phyloP scores from a whole-genome alignment of 2,888 invertebrate species.

The Dicroscelio sp. region DNA sequence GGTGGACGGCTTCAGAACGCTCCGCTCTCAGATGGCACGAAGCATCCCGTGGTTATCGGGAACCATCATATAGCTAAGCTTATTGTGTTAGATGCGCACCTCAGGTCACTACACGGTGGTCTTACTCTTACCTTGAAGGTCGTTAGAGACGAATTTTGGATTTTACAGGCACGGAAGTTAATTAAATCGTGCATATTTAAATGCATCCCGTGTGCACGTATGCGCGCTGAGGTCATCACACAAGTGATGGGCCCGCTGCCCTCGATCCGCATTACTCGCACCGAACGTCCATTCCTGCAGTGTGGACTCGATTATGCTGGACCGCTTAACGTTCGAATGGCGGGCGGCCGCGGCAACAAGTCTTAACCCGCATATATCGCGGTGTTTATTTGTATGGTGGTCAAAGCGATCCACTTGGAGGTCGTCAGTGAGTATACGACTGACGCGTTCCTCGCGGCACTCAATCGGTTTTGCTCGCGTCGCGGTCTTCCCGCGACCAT shows the following conservation, averaged over 20 bases:
- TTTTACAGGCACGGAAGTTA: background rate
- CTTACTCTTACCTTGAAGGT: no score
- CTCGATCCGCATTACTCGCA: background rate
- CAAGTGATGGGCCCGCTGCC: background rate
- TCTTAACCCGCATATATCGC: constrained; percentile 39
- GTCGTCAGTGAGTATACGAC: background rate
- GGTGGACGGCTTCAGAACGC: no score
- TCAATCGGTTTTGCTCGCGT: constrained; percentile 3
- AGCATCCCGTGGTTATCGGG: no score
- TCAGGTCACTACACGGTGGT: no score
- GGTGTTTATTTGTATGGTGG: constrained; percentile 11
- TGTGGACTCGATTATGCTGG: constrained; percentile 42
- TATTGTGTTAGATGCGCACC: no score
- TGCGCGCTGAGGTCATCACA: background rate
- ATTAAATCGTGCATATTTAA: background rate
- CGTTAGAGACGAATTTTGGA: background rate
- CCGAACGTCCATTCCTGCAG: constrained; percentile 27
- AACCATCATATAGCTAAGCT: no score
- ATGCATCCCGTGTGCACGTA: background rate
- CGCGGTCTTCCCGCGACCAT: constrained; percentile 3
- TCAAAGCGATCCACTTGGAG: constrained; percentile 42
- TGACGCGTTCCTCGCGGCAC: constrained; percentile 22
- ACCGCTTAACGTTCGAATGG: background rate
- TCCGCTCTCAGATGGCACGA: no score
- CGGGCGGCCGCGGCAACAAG: background rate